phyloP scores from a whole-genome alignment of 2,797 vertebrate species.

The Cossypha heuglini region DNA sequence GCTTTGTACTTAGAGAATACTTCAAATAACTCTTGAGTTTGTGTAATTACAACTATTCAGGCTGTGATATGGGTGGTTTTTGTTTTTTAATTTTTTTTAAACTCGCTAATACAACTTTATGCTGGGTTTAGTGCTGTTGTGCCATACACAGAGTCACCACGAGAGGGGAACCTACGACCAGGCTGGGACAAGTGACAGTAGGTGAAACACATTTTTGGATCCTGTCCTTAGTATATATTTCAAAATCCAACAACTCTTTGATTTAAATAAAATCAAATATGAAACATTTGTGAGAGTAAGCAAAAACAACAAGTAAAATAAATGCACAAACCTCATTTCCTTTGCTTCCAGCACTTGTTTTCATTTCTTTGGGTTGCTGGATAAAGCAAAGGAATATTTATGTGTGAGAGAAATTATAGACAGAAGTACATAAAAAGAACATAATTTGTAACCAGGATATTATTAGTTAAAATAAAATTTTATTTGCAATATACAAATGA shows the following conservation, averaged over 20 bases:
- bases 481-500: neutral
- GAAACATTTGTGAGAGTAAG: neutral
- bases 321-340: constrained; percentile 87
- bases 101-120: neutral
- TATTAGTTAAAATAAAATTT: neutral
- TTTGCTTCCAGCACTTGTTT: constrained; percentile 88
- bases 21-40: neutral
- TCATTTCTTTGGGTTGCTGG: constrained; percentile 97
- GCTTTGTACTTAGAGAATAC: neutral
- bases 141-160: constrained; percentile 1
- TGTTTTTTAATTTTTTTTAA: rapidly evolving
- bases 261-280: neutral
- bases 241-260: neutral
- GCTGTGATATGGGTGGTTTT: neutral
- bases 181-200: neutral
- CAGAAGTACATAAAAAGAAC: neutral
- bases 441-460: neutral
- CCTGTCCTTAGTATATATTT: neutral
- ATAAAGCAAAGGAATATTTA: constrained; percentile 57
- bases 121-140: neutral
- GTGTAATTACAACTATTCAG: neutral
- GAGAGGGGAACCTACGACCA: constrained; percentile 60
- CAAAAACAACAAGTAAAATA: neutral
- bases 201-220: neutral
- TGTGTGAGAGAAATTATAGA: neutral